phyloP scores from a whole-genome alignment of 2,888 invertebrate genomes.

The Pegoplata infirma region DNA sequence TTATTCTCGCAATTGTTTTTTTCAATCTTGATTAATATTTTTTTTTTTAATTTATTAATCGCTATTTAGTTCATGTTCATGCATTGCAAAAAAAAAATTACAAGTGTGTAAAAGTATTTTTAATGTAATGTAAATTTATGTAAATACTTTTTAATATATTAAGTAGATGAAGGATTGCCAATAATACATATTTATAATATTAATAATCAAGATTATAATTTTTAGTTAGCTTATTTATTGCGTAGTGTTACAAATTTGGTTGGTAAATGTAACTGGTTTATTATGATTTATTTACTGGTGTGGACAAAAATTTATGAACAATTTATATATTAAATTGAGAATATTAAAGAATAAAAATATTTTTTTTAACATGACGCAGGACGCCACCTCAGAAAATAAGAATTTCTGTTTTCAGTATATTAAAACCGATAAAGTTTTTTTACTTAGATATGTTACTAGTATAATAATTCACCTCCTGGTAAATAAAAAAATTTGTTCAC shows the following conservation, averaged over 20 bases:
- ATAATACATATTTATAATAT: not conserved
- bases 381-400: too few relatives aligned
- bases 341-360: too few relatives aligned
- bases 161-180: not conserved
- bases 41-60: not conserved
- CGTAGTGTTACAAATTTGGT: not conserved
- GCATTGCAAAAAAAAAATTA: not conserved
- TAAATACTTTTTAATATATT: not conserved
- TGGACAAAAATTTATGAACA: too few relatives aligned
- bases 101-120: not conserved
- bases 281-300: too few relatives aligned
- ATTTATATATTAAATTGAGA: too few relatives aligned
- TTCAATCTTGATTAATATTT: not conserved
- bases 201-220: not conserved
- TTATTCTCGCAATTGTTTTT: not conserved
- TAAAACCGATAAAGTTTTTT: too few relatives aligned
- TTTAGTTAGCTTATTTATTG: too few relatives aligned
- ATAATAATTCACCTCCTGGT: too few relatives aligned
- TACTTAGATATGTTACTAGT: too few relatives aligned
- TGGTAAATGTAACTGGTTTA: not conserved
- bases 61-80: not conserved
- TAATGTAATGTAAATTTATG: not conserved
- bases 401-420: too few relatives aligned
- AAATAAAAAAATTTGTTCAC: too few relatives aligned
- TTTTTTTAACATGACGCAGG: too few relatives aligned